These are phyloP conservation scores for Dione vanillae DNA, from an alignment of 2,888 invertebrate genomes.

Conservation along the genomic window DNA sequence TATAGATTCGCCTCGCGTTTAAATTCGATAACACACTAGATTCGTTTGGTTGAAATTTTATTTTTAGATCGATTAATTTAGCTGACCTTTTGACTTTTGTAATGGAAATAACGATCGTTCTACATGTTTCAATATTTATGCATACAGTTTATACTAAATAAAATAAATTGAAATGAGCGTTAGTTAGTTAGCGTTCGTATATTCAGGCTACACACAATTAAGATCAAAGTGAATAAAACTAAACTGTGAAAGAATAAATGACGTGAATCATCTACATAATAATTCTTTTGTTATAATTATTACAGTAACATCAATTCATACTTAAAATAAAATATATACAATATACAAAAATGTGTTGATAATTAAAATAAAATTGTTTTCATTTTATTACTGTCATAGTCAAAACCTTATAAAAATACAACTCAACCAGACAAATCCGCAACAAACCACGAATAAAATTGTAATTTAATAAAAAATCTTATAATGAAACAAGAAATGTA, in stretches of 20 bases:
- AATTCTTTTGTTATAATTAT: too few relatives aligned
- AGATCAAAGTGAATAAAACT: neutral
- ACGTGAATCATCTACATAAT: too few relatives aligned
- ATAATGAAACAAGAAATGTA: neutral
- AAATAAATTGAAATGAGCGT: neutral
- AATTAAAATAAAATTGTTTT: too few relatives aligned
- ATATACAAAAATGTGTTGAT: too few relatives aligned
- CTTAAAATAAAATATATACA: too few relatives aligned
- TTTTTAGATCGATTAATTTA: conserved; percentile 20
- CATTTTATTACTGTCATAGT: too few relatives aligned
- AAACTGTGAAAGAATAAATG: too few relatives aligned
- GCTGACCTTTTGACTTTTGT: conserved; percentile 21
- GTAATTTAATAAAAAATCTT: neutral
- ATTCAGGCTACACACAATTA: neutral
- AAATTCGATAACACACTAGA: conserved; percentile 25
- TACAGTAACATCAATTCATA: too few relatives aligned
- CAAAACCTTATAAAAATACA: too few relatives aligned
- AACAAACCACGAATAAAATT: neutral
- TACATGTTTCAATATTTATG: conserved; percentile 16
- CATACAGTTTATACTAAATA: conserved; percentile 8
- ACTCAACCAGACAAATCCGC: neutral
- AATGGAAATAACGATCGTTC: conserved; percentile 8
- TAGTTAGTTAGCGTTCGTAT: neutral
- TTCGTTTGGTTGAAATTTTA: conserved; percentile 23
- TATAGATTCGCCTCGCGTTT: conserved; percentile 36